Percentiles rank a stretch among this genome's conserved stretches.
Evolutionary conservation across 2,888 invertebrate genomes (phyloP).

Genomic region (Ichneumoninae sp.): DNA sequence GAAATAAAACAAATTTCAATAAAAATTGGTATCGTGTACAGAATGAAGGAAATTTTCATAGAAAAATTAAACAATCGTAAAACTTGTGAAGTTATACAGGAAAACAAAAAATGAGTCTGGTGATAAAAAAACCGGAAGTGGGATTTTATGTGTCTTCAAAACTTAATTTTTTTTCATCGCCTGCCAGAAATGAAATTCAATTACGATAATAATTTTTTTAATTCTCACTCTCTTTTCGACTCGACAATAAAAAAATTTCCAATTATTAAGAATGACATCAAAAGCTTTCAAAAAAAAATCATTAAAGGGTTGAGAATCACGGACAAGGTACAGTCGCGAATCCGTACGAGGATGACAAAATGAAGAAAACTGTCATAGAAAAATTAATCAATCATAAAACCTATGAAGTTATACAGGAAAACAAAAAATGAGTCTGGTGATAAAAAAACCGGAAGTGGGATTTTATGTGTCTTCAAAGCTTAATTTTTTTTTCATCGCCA

Average conservation of each 20-base stretch:
- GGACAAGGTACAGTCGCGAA: constrained; percentile 43
- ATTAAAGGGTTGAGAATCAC: constrained; percentile 48
- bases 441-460: not conserved
- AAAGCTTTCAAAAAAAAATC: not conserved
- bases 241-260: no score
- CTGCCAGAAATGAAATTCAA: no score
- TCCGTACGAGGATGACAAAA: constrained; percentile 59
- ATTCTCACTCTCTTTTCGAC: no score
- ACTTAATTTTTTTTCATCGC: not conserved
- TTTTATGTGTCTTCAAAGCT: not conserved
- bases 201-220: not conserved
- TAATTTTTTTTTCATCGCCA: not conserved
- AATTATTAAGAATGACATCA: not conserved
- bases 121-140: no score
- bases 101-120: no score
- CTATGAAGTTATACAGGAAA: not conserved
- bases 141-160: not conserved
- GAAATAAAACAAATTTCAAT: no score
- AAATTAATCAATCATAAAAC: not conserved
- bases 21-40: no score
- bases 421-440: no score
- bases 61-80: not conserved
- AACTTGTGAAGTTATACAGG: not conserved
- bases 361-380: not conserved
- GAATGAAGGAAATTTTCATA: not conserved